Base-by-base conservation (phyloP, 2,797 vertebrate genomes). In the Sebastes kiyomatsui region DNA sequence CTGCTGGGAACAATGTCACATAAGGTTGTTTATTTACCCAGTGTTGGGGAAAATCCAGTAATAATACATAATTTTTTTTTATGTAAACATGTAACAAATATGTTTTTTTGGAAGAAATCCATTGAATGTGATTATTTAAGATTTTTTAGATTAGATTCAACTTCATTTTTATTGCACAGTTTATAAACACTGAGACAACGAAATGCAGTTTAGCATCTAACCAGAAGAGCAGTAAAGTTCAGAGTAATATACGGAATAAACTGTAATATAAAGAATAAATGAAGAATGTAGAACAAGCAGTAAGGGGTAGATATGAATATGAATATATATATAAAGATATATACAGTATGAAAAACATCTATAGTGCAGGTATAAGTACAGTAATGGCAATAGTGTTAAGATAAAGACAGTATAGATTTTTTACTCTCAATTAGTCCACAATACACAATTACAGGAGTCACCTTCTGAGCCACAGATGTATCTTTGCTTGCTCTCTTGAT, bases 1-100 rank as follows among this genome's bases (percentile, higher is more conserved):
- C 46, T 52, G 18, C 46, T 52, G 46, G 46, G 2, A 52, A 52
- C 16, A 46, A 46, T 0, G 16, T 46, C 16, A 18, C 0, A 0
- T 18, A 18, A 14, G 35, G 35, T 38, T 38, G 35, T 9, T 20
- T 52, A 52, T 52, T 52, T 52, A 52, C 16, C 46, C 2, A 52
- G 0, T 18, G 42, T 46, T 46, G 35, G n/a, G n/a, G 2, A 56
- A 23, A 25, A 56, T 56, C 10, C 52, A 55, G 11, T 52, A 55
- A 23, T 22, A 55, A 55, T 6, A 55, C n/a, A 23, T 2, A 0
- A 1, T 3, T 54, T 22, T 54, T 54, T 54, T 22, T 5, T 0
- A 18, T 54, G 52, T 54, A 22, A 22, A 54, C 9, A n/a, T n/a
- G 8, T 52, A n/a, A 52, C 9, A 38, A 38, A 38, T 38, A 0